Conservation (phyloP, 2,888 invertebrate species). For the Nebria salina region DNA sequence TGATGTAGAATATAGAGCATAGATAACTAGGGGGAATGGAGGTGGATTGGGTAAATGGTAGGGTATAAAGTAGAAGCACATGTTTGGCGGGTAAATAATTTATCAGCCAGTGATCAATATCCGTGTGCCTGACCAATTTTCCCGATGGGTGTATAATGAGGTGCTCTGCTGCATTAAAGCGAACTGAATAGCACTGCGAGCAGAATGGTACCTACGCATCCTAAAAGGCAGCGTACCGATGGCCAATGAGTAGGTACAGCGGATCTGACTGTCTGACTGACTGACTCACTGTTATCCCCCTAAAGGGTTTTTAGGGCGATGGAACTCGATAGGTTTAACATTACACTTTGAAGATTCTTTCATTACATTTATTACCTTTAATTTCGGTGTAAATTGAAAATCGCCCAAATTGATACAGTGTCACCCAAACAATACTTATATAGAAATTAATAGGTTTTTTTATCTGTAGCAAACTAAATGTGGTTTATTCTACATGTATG, state of each 20-base stretch:
- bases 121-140: constrained; percentile 36
- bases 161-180: constrained; percentile 38
- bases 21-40: neutral
- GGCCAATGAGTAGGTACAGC: neutral
- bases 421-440: neutral
- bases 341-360: constrained; percentile 38
- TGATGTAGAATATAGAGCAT: neutral
- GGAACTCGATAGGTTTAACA: constrained; percentile 30
- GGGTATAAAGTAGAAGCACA: constrained; percentile 7
- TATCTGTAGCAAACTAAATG: too few species aligned
- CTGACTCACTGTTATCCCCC: neutral
- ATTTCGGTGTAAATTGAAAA: constrained; percentile 47
- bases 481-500: too few species aligned
- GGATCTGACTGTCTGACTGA: neutral
- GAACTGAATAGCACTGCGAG: neutral
- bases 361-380: constrained; percentile 44
- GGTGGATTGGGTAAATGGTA: neutral
- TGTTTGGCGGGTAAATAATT: constrained; percentile 27
- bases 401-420: neutral
- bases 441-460: too few species aligned
- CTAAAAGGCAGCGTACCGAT: too few species aligned
- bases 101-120: constrained; percentile 40
- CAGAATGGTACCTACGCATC: too few species aligned
- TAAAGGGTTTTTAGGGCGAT: neutral
- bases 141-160: constrained; percentile 41